These are phyloP conservation scores for Whitmania pigra DNA, from an alignment of 1,140 invertebrate genomes.

Conservation along the genomic window DNA sequence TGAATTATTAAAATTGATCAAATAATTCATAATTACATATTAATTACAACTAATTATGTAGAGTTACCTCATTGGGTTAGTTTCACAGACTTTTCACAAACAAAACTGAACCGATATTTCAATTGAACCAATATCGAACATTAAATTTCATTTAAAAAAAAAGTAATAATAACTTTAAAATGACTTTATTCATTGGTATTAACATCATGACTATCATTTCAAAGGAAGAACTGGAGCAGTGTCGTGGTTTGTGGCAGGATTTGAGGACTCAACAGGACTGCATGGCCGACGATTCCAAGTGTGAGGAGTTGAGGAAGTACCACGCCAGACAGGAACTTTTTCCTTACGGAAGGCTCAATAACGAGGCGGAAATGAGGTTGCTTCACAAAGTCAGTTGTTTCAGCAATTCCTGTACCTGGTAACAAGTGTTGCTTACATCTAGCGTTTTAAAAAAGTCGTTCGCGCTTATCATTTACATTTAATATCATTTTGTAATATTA, in stretches of 20 bases:
- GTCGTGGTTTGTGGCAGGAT: not conserved
- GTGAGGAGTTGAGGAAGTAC: not conserved
- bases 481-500: not conserved
- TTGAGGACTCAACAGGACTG: not conserved
- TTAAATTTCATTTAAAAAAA: too few species aligned
- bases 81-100: too few species aligned
- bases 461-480: not conserved
- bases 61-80: too few species aligned
- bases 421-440: not conserved
- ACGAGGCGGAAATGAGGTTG: not conserved
- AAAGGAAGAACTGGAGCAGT: constrained; percentile 2
- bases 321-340: not conserved
- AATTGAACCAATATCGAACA: too few species aligned
- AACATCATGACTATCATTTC: too few species aligned
- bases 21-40: too few species aligned
- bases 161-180: too few species aligned
- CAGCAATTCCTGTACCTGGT: not conserved
- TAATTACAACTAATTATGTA: too few species aligned
- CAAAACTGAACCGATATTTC: too few species aligned
- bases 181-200: too few species aligned
- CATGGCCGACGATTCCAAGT: not conserved
- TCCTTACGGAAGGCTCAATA: not conserved
- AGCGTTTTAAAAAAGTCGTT: not conserved
- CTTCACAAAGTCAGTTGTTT: not conserved
- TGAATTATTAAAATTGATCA: too few species aligned